These are phyloP conservation scores for Amphipoea oculea DNA, from an alignment of 2,888 invertebrate species.

Conservation along the genomic window DNA sequence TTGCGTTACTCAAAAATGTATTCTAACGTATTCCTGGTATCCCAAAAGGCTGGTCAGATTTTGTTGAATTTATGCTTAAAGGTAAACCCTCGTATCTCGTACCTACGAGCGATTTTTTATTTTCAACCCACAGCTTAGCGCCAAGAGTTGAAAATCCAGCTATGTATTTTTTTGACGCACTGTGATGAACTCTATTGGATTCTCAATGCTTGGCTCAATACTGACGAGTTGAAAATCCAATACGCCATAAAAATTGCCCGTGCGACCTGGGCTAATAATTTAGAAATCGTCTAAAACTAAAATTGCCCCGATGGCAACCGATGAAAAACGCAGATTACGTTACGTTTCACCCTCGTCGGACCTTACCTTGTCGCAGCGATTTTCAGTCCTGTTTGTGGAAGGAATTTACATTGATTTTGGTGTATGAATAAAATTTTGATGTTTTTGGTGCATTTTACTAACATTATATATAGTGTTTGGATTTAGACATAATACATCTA, in stretches of 20 bases:
- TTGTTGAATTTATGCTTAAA: background rate
- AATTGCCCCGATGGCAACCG: too few relatives aligned
- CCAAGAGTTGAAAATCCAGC: background rate
- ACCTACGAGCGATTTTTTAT: background rate
- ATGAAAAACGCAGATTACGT: conserved; percentile 17
- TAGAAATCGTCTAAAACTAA: background rate
- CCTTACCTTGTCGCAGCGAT: background rate
- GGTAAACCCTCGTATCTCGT: background rate
- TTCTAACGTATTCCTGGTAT: background rate
- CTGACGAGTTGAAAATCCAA: background rate
- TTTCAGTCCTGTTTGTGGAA: background rate
- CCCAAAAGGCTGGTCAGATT: background rate
- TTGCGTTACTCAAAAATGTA: background rate
- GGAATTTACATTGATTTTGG: background rate
- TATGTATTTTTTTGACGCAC: background rate
- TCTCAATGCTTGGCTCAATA: background rate
- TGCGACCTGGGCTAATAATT: background rate
- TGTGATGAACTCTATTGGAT: background rate
- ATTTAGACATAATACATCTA: background rate
- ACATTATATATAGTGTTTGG: conserved; percentile 9
- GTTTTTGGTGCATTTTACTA: conserved; percentile 26
- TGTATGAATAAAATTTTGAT: background rate
- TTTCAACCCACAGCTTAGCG: background rate
- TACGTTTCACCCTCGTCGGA: background rate
- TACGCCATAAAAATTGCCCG: background rate